These are phyloP conservation scores for Rhinophrynus dorsalis DNA, from an alignment of 2,797 vertebrate species.

Conservation along the genomic window DNA sequence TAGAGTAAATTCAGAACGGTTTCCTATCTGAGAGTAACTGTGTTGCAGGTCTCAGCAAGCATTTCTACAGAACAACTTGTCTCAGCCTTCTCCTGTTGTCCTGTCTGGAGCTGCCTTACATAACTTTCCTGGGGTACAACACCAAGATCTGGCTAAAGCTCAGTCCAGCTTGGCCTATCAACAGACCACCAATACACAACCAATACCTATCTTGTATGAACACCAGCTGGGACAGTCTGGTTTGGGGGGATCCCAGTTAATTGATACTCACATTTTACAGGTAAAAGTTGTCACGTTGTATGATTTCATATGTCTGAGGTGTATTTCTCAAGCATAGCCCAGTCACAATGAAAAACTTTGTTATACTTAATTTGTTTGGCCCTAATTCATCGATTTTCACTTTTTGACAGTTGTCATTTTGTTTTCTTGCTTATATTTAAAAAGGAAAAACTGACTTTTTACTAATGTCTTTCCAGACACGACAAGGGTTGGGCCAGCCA, in stretches of 20 bases:
- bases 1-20: too few species aligned
- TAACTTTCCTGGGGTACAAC: slow-evolving; percentile 91
- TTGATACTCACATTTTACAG: slow-evolving; percentile 95
- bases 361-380: too few species aligned
- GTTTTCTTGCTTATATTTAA: too few species aligned
- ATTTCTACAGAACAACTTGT: slow-evolving; percentile 94
- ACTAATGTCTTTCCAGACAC: slow-evolving; percentile 76
- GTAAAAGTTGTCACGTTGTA: too few species aligned
- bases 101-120: slow-evolving; percentile 92
- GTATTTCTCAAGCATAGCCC: too few species aligned
- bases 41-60: slow-evolving; percentile 97
- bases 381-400: too few species aligned
- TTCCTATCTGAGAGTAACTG: too few species aligned
- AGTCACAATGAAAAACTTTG: too few species aligned
- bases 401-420: too few species aligned
- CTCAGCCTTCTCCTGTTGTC: slow-evolving; percentile 91
- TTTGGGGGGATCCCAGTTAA: slow-evolving; percentile 92
- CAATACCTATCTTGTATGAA: slow-evolving; percentile 95
- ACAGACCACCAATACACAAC: slow-evolving; percentile 89
- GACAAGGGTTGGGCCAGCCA: slow-evolving; percentile 94
- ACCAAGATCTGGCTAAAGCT: slow-evolving; percentile 92
- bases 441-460: too few species aligned
- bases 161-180: slow-evolving; percentile 93
- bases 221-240: slow-evolving; percentile 95
- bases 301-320: too few species aligned